Conservation (phyloP, 92 coral and sea anemone species). For the Parazoanthus darwini region DNA sequence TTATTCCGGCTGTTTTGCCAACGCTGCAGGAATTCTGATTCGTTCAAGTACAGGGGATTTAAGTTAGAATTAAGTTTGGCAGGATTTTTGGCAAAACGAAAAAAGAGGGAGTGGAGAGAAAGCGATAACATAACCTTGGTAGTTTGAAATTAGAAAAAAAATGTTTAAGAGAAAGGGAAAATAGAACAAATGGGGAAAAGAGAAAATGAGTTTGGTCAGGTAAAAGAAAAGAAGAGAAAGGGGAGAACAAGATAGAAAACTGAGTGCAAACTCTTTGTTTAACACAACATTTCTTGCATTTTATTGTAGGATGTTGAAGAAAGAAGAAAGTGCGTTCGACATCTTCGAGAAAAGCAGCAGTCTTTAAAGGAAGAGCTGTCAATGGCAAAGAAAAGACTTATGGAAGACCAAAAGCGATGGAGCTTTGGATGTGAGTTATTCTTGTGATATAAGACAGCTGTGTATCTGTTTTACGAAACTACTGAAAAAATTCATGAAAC, state of each 20-base stretch:
- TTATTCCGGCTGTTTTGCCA: too few species aligned
- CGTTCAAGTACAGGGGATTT: too few species aligned
- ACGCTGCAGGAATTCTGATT: too few species aligned
- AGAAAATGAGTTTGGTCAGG: neutral
- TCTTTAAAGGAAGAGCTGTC: slow-evolving; percentile 76
- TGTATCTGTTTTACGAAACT: neutral
- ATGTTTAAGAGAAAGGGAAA: neutral
- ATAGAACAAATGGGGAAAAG: neutral
- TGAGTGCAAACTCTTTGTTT: neutral
- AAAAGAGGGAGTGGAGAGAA: too few species aligned
- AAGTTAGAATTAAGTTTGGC: too few species aligned
- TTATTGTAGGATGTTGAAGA: slow-evolving; percentile 58
- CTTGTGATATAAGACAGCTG: neutral
- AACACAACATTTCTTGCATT: neutral
- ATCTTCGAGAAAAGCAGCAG: slow-evolving; percentile 74
- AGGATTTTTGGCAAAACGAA: too few species aligned
- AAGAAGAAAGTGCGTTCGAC: slow-evolving; percentile 57
- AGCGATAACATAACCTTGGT: too few species aligned
- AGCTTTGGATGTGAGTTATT: slow-evolving; percentile 86
- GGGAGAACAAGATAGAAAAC: neutral
- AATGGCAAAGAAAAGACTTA: slow-evolving; percentile 73
- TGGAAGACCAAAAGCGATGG: slow-evolving; percentile 90
- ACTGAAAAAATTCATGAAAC: neutral
- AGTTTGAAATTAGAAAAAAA: neutral
- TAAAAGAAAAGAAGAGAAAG: neutral